phyloP scores from a whole-genome alignment of 2,888 invertebrate species.

The Machimus atricapillus region DNA sequence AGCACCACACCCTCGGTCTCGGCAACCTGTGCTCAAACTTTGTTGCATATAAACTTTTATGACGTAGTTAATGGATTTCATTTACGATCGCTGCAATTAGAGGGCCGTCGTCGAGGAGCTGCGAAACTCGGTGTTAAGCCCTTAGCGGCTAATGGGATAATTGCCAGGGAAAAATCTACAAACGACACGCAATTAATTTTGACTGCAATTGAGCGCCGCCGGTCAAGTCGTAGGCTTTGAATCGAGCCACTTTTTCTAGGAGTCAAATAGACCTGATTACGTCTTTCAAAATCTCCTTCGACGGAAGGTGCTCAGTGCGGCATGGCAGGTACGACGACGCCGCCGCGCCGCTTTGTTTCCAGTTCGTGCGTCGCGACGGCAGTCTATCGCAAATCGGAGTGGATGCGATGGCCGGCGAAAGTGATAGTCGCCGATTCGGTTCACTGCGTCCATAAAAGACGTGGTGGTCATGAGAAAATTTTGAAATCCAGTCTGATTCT shows the following conservation, averaged over 20 bases:
- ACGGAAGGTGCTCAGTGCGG: neutral
- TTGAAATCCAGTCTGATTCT: neutral
- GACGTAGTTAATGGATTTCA: neutral
- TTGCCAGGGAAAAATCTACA: neutral
- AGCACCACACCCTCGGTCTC: neutral
- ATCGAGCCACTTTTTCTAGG: neutral
- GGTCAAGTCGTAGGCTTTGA: neutral
- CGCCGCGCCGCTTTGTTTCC: neutral
- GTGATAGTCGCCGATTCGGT: constrained; percentile 32
- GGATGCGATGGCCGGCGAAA: constrained; percentile 21
- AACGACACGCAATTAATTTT: neutral
- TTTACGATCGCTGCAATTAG: neutral
- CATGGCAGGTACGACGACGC: neutral
- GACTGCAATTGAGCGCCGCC: neutral
- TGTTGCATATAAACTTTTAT: constrained; percentile 24
- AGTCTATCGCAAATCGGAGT: neutral
- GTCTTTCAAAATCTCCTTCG: constrained; percentile 10
- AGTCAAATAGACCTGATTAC: neutral
- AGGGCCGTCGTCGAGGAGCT: neutral
- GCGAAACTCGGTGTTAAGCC: neutral
- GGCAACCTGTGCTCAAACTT: neutral
- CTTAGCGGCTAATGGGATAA: neutral
- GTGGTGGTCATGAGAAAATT: constrained; percentile 24
- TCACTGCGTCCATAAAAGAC: constrained; percentile 19
- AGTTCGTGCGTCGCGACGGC: neutral